These are phyloP conservation scores for Phocides pigmalion DNA, from an alignment of 1,140 invertebrate species.

Conservation along the genomic window DNA sequence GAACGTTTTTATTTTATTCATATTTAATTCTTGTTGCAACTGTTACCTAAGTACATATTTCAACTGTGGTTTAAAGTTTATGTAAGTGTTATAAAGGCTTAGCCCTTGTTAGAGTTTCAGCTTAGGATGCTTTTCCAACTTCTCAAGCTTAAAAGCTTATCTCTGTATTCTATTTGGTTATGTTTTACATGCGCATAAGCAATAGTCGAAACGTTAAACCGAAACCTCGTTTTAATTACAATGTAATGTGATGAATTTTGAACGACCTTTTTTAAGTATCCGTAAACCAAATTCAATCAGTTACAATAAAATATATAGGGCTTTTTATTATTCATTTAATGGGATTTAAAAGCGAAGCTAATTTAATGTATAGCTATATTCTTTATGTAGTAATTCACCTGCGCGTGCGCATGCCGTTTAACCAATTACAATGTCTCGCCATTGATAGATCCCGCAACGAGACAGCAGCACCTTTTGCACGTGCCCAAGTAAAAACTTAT, in stretches of 20 bases:
- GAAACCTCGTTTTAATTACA: no score
- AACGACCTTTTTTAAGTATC: neutral
- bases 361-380: conserved; percentile 42
- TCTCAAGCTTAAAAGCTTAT: no score
- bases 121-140: no score
- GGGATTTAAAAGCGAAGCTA: conserved; percentile 34
- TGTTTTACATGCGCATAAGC: no score
- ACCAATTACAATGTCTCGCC: conserved; percentile 59
- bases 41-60: no score
- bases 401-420: conserved; percentile 46
- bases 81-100: no score
- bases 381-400: conserved; percentile 65
- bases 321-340: conserved; percentile 29
- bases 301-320: conserved; percentile 1
- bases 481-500: conserved; percentile 44
- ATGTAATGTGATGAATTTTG: neutral
- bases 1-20: no score
- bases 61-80: no score
- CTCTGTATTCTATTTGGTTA: no score
- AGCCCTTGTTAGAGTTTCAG: no score
- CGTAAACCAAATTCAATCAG: conserved; percentile 19
- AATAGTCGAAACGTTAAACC: no score
- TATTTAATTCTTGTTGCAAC: no score
- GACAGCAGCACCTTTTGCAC: conserved; percentile 55
- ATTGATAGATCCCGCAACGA: conserved; percentile 58